phyloP scores from a whole-genome alignment of 2,113 vertebrate species.

The Nothocercus julius region DNA sequence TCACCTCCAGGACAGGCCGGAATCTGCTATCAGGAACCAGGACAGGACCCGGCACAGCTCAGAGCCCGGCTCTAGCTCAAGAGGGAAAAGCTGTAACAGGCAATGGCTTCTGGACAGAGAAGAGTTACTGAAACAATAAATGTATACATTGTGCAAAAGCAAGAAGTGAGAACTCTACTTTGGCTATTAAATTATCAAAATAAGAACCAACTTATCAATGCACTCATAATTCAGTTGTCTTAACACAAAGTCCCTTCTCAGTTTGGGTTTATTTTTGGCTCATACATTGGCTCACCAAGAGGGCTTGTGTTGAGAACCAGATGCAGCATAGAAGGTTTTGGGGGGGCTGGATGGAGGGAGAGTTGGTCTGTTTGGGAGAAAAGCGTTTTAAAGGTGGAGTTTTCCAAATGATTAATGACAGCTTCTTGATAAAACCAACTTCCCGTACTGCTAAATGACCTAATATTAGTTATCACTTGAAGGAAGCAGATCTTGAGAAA shows the following conservation, averaged over 20 bases:
- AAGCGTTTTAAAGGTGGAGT: neutral
- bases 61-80: neutral
- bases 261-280: neutral
- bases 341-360: neutral
- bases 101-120: neutral
- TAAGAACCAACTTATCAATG: constrained; percentile 8
- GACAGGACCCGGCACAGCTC: neutral
- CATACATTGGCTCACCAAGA: neutral
- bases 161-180: neutral
- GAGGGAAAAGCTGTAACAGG: neutral
- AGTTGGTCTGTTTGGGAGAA: neutral
- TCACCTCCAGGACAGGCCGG: neutral
- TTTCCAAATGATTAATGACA: constrained; percentile 36
- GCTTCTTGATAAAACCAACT: constrained; percentile 22
- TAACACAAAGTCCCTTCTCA: neutral
- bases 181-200: constrained; percentile 38
- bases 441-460: neutral
- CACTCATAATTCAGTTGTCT: constrained; percentile 33
- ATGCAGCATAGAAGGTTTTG: neutral
- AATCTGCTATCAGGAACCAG: neutral
- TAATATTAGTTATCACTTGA: constrained; percentile 36
- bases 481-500: constrained; percentile 34
- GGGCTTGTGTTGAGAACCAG: neutral
- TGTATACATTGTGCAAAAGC: constrained; percentile 21
- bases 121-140: constrained; percentile 2